Percentiles rank a stretch among this genome's conserved stretches.
phyloP scores from a whole-genome alignment of 2,888 invertebrate species.

The Crioceris asparagi region DNA sequence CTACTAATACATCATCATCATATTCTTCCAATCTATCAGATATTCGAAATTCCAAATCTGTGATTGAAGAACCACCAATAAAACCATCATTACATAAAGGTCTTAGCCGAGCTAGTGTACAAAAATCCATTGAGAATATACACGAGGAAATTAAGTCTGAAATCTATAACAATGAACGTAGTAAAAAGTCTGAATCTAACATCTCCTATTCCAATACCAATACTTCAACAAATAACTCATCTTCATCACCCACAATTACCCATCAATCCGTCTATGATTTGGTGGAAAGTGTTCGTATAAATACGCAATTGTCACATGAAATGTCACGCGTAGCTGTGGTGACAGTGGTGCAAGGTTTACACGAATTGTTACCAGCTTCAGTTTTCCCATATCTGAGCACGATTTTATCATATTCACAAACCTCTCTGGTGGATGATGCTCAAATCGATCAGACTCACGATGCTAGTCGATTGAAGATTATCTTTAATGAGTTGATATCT shows the following conservation, averaged over 20 bases:
- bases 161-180: constrained; percentile 19
- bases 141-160: constrained; percentile 30
- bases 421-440: constrained; percentile 48
- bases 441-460: constrained; percentile 76
- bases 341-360: constrained; percentile 53
- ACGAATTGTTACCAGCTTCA: constrained; percentile 47
- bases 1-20: constrained; percentile 17
- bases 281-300: constrained; percentile 68
- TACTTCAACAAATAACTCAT: constrained; percentile 16
- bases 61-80: constrained; percentile 26
- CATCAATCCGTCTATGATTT: constrained; percentile 59
- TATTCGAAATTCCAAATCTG: constrained; percentile 13
- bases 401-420: constrained; percentile 46
- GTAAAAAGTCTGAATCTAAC: constrained; percentile 26
- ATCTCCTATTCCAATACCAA: constrained; percentile 15
- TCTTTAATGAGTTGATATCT: constrained; percentile 73
- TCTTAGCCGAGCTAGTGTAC: constrained; percentile 25
- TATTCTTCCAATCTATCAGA: constrained; percentile 21
- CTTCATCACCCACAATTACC: constrained; percentile 41
- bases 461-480: constrained; percentile 68
- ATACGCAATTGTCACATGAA: constrained; percentile 77
- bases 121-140: constrained; percentile 31
- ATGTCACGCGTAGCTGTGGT: constrained; percentile 76
- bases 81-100: constrained; percentile 26
- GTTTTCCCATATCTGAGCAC: constrained; percentile 49